Conservation (phyloP, 2,888 invertebrate species). For the Dicycla oo region DNA sequence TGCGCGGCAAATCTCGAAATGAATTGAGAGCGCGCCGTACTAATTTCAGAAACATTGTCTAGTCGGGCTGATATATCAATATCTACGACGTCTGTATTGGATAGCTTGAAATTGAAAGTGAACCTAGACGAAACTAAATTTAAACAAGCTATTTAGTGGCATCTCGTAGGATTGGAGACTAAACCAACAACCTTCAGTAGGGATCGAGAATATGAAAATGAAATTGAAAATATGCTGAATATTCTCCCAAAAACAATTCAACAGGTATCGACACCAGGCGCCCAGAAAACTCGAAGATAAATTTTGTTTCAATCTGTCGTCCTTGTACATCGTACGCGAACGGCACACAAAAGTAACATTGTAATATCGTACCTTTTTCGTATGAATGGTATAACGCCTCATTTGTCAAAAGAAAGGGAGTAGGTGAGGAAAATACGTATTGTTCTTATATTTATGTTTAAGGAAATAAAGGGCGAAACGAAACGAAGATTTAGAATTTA, state of each 20-base stretch:
- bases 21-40: not conserved
- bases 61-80: not conserved
- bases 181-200: slow-evolving; percentile 1
- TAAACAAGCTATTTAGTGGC: not conserved
- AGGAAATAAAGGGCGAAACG: slow-evolving; percentile 23
- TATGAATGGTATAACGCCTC: slow-evolving; percentile 60
- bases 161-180: not conserved
- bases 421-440: slow-evolving; percentile 17
- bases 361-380: slow-evolving; percentile 49
- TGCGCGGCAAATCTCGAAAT: not conserved
- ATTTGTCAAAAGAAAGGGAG: slow-evolving; percentile 46
- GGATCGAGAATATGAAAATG: not conserved
- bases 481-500: slow-evolving; percentile 41
- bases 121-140: too few relatives aligned
- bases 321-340: not conserved
- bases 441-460: slow-evolving; percentile 35
- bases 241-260: slow-evolving; percentile 18
- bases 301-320: slow-evolving; percentile 32
- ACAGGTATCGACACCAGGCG: slow-evolving; percentile 34
- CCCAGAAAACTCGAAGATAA: slow-evolving; percentile 16
- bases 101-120: not conserved
- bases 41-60: slow-evolving; percentile 11
- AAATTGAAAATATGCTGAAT: not conserved
- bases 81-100: not conserved
- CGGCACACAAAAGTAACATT: slow-evolving; percentile 42